Base-by-base conservation (phyloP, 2,888 invertebrate genomes). In the Pollenia labialis region DNA sequence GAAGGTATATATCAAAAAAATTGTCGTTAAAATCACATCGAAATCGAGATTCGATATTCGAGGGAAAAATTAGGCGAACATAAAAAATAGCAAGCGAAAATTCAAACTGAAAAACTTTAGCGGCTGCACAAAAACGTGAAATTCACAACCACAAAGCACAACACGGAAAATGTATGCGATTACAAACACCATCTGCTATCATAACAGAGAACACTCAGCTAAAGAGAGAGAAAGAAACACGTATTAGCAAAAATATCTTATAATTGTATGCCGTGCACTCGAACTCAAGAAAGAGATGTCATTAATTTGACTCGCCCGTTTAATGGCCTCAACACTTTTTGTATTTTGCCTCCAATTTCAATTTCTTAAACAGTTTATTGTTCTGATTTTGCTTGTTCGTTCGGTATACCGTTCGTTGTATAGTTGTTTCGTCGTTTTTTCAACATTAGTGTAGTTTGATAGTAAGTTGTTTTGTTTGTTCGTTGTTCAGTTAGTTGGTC, bases 1-100 rank as follows among this genome's bases (percentile, higher is more conserved):
- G 12, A 16, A 44, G 46, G 7, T 12, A 60, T 42, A 60, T 60
- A 69, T 44, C 44, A 16, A 40, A 50, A 75, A 75, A 60, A 81
- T 76, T 54, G 68, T 80, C 83, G 85, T 81, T 66, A 89, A 91
- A 92, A 92, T 91, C 91, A 90, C 91, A 91, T 92, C 92, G 92
- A 92, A 92, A 91, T 91, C 92, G 92, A 92, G 92, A 92, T 92
- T 92, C 92, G 92, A 92, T 92, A 92, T 92, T 92, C 92, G 92
- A 91, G 92, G 92, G 92, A 92, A 92, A 92, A 89, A 91, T 89
- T 90, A 92, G 92, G 92, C 90, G 90, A 91, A 88, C 92, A 92
- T 91, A 88, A 89, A 89, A 60, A 75, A 66, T 46, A 89, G 88
- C 66, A 89, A 87, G 80, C 88, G 85, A 68, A 72, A 86, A 80